phyloP scores from a whole-genome alignment of 2,113 vertebrate genomes.

The Sphyrna mokarran region DNA sequence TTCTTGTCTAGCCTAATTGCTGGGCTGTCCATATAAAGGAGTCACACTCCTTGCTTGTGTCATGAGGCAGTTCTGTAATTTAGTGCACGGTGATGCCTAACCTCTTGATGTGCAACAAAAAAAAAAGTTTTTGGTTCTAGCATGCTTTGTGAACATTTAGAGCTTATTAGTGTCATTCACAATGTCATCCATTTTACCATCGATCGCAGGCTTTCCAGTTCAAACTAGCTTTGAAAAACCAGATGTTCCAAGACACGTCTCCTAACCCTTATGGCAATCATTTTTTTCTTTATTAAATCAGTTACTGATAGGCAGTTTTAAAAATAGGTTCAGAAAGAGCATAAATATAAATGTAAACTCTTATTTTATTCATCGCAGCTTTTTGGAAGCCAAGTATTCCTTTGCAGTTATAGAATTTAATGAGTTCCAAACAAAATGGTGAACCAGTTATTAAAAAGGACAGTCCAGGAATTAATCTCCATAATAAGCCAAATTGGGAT shows the following conservation, averaged over 20 bases:
- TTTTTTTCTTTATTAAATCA: constrained; percentile 37
- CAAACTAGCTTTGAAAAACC: constrained; percentile 38
- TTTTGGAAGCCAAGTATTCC: constrained; percentile 25
- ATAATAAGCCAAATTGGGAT: constrained; percentile 37
- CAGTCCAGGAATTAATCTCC: constrained; percentile 35
- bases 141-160: constrained; percentile 37
- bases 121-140: constrained; percentile 36
- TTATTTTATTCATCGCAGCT: constrained; percentile 21
- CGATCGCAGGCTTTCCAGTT: constrained; percentile 36
- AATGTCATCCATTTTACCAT: constrained; percentile 38
- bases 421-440: constrained; percentile 37
- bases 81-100: constrained; percentile 35
- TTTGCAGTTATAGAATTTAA: constrained; percentile 32
- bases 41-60: constrained; percentile 36
- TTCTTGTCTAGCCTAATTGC: constrained; percentile 37
- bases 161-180: constrained; percentile 38
- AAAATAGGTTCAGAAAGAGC: constrained; percentile 27
- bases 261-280: constrained; percentile 33
- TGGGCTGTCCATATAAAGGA: constrained; percentile 37
- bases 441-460: constrained; percentile 36
- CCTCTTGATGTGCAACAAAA: constrained; percentile 35
- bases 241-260: constrained; percentile 34
- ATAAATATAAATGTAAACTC: constrained; percentile 29
- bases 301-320: constrained; percentile 33
- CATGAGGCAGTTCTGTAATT: constrained; percentile 36